Conservation (phyloP, 2,113 vertebrate species). For the Willisornis vidua region DNA sequence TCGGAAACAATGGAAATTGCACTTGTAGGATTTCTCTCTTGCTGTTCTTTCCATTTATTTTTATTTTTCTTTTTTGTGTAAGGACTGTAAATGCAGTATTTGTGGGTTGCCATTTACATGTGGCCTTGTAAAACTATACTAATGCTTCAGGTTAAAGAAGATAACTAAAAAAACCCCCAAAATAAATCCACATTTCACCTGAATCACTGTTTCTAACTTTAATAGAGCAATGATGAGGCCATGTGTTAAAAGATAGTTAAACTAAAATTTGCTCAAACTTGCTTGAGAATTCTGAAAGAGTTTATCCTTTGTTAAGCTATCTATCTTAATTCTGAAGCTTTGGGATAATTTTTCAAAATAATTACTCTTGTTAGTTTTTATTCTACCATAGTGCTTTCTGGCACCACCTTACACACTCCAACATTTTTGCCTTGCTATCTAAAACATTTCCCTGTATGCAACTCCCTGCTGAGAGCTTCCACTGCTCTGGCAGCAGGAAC, state of each 20-base stretch:
- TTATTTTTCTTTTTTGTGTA: not conserved
- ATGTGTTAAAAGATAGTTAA: not conserved
- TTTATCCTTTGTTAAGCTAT: not conserved
- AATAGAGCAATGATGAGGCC: not conserved
- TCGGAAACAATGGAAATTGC: not conserved
- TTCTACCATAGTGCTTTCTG: not conserved
- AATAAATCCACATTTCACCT: not conserved
- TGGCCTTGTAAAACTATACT: not conserved
- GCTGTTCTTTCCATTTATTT: not conserved
- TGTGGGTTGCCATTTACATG: not conserved
- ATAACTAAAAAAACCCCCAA: not conserved
- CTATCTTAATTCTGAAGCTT: not conserved
- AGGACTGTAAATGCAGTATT: not conserved
- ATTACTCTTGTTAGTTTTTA: not conserved
- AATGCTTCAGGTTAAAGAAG: not conserved
- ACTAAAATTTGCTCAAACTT: not conserved
- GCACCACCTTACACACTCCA: not conserved
- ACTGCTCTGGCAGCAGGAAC: rapidly evolving
- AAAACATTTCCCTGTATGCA: no score
- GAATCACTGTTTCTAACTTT: not conserved
- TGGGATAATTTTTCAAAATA: not conserved
- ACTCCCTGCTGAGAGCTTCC: not conserved
- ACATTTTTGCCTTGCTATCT: rapidly evolving
- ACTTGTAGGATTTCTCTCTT: not conserved
- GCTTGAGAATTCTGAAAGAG: not conserved